These are phyloP conservation scores for Diplolepis rosae DNA, from an alignment of 2,888 invertebrate species.

Conservation along the genomic window DNA sequence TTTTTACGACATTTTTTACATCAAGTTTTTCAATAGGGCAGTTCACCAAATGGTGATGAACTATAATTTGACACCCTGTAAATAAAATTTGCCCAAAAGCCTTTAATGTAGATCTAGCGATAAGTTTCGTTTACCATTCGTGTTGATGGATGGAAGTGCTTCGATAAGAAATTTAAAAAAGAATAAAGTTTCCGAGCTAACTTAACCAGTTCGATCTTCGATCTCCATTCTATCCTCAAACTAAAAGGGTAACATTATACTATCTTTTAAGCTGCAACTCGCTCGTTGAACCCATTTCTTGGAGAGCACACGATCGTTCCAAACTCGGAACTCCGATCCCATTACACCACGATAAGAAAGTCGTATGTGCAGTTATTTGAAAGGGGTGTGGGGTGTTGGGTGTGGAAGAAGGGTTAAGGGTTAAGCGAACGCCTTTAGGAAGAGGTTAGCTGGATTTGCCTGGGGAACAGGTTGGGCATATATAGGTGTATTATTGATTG, in stretches of 20 bases:
- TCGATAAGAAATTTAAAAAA: not conserved
- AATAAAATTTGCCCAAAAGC: too few relatives aligned
- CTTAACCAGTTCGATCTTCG: constrained; percentile 6
- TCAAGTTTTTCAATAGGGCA: too few relatives aligned
- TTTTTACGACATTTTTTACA: too few relatives aligned
- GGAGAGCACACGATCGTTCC: constrained; percentile 8
- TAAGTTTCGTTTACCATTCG: too few relatives aligned
- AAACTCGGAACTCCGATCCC: constrained; percentile 16
- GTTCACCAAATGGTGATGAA: too few relatives aligned
- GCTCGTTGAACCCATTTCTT: constrained; percentile 20
- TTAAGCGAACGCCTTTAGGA: not conserved
- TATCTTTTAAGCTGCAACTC: not conserved
- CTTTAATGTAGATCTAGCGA: too few relatives aligned
- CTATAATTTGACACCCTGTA: too few relatives aligned
- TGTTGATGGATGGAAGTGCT: not conserved
- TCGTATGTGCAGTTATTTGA: constrained; percentile 13
- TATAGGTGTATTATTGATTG: constrained; percentile 13
- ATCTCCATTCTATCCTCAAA: constrained; percentile 2
- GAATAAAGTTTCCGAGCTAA: not conserved
- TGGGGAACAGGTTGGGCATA: constrained; percentile 1
- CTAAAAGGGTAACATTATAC: constrained; percentile 19
- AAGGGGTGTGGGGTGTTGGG: constrained; percentile 9
- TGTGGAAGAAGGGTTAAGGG: too few relatives aligned
- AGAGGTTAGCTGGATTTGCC: constrained; percentile 7
- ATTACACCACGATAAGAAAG: constrained; percentile 20